Evolutionary conservation across 2,797 vertebrate species (phyloP), one percentile per base, ranked within the genome.

Genomic region (Allochrocebus solatus): DNA sequence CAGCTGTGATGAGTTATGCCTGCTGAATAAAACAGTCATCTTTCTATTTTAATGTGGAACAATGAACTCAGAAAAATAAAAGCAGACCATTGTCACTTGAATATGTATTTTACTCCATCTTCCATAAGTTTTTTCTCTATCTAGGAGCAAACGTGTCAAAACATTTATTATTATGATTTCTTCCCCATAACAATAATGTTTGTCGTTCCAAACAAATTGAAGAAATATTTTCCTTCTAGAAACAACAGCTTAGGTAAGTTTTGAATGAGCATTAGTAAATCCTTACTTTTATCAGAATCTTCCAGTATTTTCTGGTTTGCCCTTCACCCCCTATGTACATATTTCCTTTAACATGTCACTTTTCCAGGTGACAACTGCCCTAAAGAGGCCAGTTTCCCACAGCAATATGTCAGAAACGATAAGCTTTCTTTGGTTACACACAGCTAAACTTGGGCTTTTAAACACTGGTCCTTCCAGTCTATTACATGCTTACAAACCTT

Each of bases 331-430:
- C 95, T 98, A 93, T 59, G 92, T 97, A 96, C 74, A 97, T 80
- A 97, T 98, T 97, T 98, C 96, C 83, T 98, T 98, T 98, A 98
- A 98, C 98, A 97, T 98, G 98, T 97, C 97, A 97, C 96, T 98
- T 98, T 98, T 97, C 4, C 57, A 97, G 96, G 97, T 98, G 97
- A 98, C 98, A 97, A 96, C 64, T 89, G 53, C 94, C 97, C 97
- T 98, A 94, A 98, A 97, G 98, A 94, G 97, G 95, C 95, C 97
- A 96, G 95, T 98, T 98, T 98, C 98, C 96, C 96, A 91, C 95
- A 97, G 96, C 97, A 97, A 95, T 97, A 95, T 98, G 98, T 98
- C 97, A 98, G 97, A 97, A 97, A 96, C 6, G 84, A 97, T 98
- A 97, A 96, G 95, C 93, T 95, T 97, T 75, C 93, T 97, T 97